A percentile compares a stretch with the other conserved stretches of the same genome.
phyloP scores from a whole-genome alignment of 2,113 vertebrate genomes.

The Menidia beryllina region DNA sequence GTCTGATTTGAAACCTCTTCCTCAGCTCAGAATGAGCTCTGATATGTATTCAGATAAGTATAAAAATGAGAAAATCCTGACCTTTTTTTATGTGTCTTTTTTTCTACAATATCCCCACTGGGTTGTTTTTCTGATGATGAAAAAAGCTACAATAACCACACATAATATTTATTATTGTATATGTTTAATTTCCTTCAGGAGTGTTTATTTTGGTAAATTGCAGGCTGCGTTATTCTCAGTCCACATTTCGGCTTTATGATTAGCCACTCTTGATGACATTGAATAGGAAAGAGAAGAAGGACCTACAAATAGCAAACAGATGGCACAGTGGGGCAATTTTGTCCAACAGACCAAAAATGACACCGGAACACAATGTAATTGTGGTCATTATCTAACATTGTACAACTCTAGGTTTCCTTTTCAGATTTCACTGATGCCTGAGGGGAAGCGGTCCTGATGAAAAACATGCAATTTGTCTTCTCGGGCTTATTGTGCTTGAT shows the following conservation, averaged over 20 bases:
- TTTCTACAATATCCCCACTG: background rate
- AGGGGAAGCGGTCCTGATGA: conserved; percentile 34
- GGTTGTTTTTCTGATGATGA: background rate
- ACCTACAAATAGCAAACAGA: conserved; percentile 57
- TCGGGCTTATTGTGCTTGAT: conserved; percentile 26
- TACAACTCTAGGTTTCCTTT: conserved; percentile 48
- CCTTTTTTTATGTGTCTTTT: background rate
- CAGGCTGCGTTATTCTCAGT: conserved; percentile 13
- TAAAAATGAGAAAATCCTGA: background rate
- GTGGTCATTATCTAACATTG: conserved; percentile 48
- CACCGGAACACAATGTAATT: conserved; percentile 49
- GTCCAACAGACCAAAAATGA: conserved; percentile 51
- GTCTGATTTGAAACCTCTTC: background rate
- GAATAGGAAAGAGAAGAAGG: conserved; percentile 18
- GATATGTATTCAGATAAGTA: background rate
- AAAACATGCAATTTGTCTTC: conserved; percentile 44
- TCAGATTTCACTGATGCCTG: conserved; percentile 42
- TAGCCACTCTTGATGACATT: conserved; percentile 22
- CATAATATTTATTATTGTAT: background rate
- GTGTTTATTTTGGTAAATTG: conserved; percentile 42
- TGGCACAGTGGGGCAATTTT: conserved; percentile 54
- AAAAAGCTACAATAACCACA: background rate
- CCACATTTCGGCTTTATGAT: conserved; percentile 35
- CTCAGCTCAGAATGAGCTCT: background rate
- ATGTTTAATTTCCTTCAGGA: background rate